Conservation (phyloP, 1,140 invertebrate genomes). For the Achroia grisella region DNA sequence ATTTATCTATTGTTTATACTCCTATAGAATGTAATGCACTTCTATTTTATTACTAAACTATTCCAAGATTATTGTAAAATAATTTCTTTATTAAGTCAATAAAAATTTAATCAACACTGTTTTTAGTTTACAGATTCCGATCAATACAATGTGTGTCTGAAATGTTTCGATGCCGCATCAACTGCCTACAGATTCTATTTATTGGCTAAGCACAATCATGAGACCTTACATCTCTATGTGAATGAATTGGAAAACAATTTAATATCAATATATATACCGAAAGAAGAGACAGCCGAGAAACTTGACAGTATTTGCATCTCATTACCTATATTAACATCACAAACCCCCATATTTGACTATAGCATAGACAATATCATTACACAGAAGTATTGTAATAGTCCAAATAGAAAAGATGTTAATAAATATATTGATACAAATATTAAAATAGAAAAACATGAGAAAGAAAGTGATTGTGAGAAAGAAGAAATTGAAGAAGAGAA, state of each 20-base stretch:
- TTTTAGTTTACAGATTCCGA: slow-evolving; percentile 34
- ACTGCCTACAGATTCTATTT: slow-evolving; percentile 50
- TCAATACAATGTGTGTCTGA: slow-evolving; percentile 41
- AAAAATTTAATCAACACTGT: slow-evolving; percentile 4
- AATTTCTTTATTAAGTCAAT: too few species aligned
- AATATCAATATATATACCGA: slow-evolving; percentile 15
- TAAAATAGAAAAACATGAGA: background rate
- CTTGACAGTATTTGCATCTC: slow-evolving; percentile 33
- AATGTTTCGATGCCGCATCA: slow-evolving; percentile 42
- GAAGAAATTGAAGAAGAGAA: background rate
- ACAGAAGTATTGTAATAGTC: background rate
- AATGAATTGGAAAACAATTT: slow-evolving; percentile 33
- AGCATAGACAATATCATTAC: slow-evolving; percentile 20
- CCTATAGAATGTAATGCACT: too few species aligned
- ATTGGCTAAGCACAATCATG: slow-evolving; percentile 28
- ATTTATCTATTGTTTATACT: too few species aligned
- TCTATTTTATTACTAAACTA: too few species aligned
- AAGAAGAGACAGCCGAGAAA: slow-evolving; percentile 15
- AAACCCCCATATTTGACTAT: slow-evolving; percentile 23
- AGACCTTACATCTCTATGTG: slow-evolving; percentile 39
- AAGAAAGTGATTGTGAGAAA: background rate
- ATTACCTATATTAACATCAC: slow-evolving; percentile 21
- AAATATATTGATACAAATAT: slow-evolving; percentile 2
- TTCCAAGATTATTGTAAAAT: too few species aligned
- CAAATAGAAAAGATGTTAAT: background rate